phyloP scores from a whole-genome alignment of 1,140 invertebrate species.

The Drosophila bocki region DNA sequence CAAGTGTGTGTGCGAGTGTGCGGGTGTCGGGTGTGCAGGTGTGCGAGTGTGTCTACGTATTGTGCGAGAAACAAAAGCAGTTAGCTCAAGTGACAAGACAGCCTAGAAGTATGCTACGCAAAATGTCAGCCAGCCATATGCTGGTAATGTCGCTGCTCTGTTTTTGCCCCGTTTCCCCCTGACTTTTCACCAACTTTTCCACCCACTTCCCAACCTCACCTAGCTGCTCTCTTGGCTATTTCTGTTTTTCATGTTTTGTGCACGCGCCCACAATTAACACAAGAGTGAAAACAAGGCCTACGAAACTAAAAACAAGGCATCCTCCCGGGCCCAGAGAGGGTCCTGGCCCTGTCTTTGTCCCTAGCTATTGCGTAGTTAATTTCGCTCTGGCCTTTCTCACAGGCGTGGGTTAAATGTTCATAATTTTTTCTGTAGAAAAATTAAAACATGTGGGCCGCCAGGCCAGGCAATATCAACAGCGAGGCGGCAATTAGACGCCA shows the following conservation, averaged over 20 bases:
- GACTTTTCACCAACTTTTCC: slow-evolving; percentile 3
- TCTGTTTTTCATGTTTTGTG: slow-evolving; percentile 26
- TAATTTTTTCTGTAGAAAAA: slow-evolving; percentile 16
- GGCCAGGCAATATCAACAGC: slow-evolving; percentile 49
- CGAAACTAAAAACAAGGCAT: slow-evolving; percentile 17
- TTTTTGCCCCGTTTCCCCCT: slow-evolving; percentile 10
- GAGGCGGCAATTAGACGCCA: slow-evolving; percentile 60
- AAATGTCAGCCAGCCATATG: slow-evolving; percentile 71
- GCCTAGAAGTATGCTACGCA: slow-evolving; percentile 53
- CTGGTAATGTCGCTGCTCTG: slow-evolving; percentile 20
- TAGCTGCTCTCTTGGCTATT: slow-evolving; percentile 18
- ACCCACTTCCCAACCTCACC: neutral
- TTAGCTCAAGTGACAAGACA: slow-evolving; percentile 47
- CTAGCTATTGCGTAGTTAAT: slow-evolving; percentile 65
- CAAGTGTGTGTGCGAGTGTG: slow-evolving; percentile 20
- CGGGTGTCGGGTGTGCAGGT: slow-evolving; percentile 6
- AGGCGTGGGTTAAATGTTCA: slow-evolving; percentile 40
- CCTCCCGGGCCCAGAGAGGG: slow-evolving; percentile 1
- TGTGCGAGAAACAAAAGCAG: slow-evolving; percentile 35
- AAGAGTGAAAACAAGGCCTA: slow-evolving; percentile 8
- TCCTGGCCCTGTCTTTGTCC: slow-evolving; percentile 7
- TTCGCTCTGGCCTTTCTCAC: neutral
- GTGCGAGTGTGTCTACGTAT: slow-evolving; percentile 16
- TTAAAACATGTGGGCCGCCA: slow-evolving; percentile 51
- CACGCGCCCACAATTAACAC: slow-evolving; percentile 24